A percentile compares a stretch with the other conserved stretches of the same genome.
phyloP scores from a whole-genome alignment of 2,888 invertebrate species.

The Plebejus melissa region DNA sequence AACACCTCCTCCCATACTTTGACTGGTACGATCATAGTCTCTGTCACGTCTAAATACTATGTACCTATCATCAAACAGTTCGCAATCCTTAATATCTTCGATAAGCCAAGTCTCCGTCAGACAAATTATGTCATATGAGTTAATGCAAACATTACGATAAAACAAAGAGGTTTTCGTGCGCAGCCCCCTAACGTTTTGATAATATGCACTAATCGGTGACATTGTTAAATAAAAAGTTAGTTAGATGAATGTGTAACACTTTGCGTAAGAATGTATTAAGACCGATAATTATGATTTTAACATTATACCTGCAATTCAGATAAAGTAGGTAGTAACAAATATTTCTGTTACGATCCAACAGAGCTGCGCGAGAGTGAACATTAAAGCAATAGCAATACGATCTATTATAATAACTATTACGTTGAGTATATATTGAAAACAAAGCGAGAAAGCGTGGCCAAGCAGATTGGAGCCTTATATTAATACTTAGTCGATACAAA shows the following conservation, averaged over 20 bases:
- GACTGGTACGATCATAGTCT: background rate
- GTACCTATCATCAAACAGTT: constrained; percentile 2
- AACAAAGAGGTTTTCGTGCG: constrained; percentile 10
- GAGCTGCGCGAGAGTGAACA: no score
- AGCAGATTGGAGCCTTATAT: no score
- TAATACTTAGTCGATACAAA: no score
- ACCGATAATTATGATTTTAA: background rate
- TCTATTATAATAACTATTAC: no score
- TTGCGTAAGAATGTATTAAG: background rate
- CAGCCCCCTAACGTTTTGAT: constrained; percentile 20
- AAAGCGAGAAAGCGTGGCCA: no score
- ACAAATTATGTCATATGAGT: background rate
- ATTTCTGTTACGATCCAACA: no score
- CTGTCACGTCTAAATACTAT: constrained; percentile 13
- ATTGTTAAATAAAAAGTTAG: background rate
- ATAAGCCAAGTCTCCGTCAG: constrained; percentile 14
- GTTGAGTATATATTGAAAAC: no score
- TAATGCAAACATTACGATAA: constrained; percentile 4
- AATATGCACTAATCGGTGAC: constrained; percentile 17
- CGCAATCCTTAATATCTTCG: background rate
- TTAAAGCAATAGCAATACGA: no score
- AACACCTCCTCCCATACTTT: constrained; percentile 5
- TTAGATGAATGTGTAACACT: no score
- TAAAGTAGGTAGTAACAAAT: background rate
- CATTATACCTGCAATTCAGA: background rate